phyloP scores from a whole-genome alignment of 2,888 invertebrate genomes.

The Drosophila seclusa region DNA sequence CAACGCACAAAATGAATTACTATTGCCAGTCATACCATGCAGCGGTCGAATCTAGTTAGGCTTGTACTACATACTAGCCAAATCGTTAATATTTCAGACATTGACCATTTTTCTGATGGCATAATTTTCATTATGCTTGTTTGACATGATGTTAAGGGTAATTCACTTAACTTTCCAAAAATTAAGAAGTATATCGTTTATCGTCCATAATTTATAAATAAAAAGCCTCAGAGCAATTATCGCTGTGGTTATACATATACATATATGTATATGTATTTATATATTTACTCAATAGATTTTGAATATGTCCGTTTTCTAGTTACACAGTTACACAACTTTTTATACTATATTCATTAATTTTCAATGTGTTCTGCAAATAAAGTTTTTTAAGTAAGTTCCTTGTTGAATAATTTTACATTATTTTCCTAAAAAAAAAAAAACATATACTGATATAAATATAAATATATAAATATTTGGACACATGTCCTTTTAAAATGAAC shows the following conservation, averaged over 20 bases:
- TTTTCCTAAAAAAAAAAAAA: not conserved
- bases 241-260: not conserved
- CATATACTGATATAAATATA: no score
- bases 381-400: not conserved
- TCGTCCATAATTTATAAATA: not conserved
- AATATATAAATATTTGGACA: not conserved
- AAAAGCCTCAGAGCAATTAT: not conserved
- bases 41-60: not conserved
- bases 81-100: not conserved
- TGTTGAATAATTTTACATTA: not conserved
- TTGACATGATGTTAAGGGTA: not conserved
- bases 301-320: not conserved
- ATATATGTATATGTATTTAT: not conserved
- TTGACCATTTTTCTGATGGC: not conserved
- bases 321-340: not conserved
- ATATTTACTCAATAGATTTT: not conserved
- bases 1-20: not conserved
- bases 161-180: not conserved
- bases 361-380: not conserved
- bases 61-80: not conserved
- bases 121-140: not conserved
- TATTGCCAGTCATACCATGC: not conserved
- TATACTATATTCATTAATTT: not conserved
- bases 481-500: no score
- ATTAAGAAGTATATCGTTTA: not conserved